Evolutionary conservation across 2,888 invertebrate species (phyloP).

Genomic region (Mythimna impura): DNA sequence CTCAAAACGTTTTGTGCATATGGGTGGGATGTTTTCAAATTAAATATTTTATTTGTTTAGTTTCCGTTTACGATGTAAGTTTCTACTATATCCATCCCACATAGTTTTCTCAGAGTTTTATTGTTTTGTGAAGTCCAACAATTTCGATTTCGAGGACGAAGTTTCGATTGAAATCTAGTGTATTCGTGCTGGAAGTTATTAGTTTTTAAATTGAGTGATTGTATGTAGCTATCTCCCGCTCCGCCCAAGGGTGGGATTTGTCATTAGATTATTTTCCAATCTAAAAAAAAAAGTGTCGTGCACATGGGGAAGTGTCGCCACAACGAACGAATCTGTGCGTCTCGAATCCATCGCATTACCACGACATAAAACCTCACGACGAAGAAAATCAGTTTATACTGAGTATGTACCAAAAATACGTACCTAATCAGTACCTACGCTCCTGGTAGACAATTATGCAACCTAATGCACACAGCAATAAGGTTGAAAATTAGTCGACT

Average conservation of each 20-base stretch:
- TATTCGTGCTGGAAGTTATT: neutral
- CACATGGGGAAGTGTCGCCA: no score
- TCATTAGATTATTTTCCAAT: no score
- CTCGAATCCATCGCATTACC: no score
- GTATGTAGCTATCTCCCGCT: no score
- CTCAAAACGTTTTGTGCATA: no score
- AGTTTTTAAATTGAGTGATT: neutral
- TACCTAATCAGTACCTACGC: neutral
- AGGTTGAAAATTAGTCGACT: neutral
- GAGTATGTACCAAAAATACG: neutral
- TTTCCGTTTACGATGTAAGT: slow-evolving; percentile 8
- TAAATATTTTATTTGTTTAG: neutral
- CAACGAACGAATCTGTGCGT: no score
- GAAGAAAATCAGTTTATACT: no score
- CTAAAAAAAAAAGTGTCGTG: no score
- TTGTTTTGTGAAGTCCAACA: neutral
- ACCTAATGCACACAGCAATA: neutral
- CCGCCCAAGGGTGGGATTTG: no score
- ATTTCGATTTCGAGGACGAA: slow-evolving; percentile 1
- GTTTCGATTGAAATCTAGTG: slow-evolving; percentile 4
- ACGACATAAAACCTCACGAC: no score
- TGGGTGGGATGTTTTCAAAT: slow-evolving; percentile 19
- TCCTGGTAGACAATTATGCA: neutral
- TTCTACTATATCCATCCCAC: neutral
- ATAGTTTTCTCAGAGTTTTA: neutral